Evolutionary conservation across 1,140 invertebrate species (phyloP), one percentile per base, ranked within the genome.

Genomic region (Procambarus virginalis): DNA sequence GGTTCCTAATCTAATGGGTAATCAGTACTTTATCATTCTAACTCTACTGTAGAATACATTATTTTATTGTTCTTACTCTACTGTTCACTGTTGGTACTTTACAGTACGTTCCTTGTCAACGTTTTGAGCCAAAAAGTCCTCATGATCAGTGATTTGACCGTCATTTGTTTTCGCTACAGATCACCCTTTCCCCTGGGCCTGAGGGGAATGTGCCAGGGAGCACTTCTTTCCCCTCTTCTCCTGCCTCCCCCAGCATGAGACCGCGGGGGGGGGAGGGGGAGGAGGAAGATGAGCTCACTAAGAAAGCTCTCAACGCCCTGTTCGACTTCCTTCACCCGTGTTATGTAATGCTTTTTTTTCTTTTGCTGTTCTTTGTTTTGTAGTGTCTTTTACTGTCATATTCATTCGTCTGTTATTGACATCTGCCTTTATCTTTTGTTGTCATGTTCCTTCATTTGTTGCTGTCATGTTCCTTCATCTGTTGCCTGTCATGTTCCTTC

Each of bases 281-380:
- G 4, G 87, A 89, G 12, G 75, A 84, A 5, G 81, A 83, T 8
- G 70, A 81, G 17, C 70, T 64, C 17, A 68, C 81, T 34, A 20
- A 49, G 60, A 49, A 89, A 48, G 79, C 73, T 17, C 73, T 89
- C 55, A 80, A 83, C 70, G 78, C 46, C 48, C 45, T 83, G 14
- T 58, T 89, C 58, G 81, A 45, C 51, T 73, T 84, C 58, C 87
- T 89, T 22, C 80, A 79, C 45, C 87, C 87, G 45, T 78, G 46
- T 64, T 84, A 89, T 89, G 87, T 89, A 89, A 89, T 89, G 64
- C 64, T 88, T 64, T 22, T 64, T 22, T 83, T 60, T 46, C 75
- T 83, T 22, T 46, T 51, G 45, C 46, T 82, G 73, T 82, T 3
- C 68, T 10, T 49, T 49, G 58, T 68, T 55, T 20, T 64, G 12